Evolutionary conservation across 2,797 vertebrate species (phyloP).

Genomic region (Centropyge bicolor): DNA sequence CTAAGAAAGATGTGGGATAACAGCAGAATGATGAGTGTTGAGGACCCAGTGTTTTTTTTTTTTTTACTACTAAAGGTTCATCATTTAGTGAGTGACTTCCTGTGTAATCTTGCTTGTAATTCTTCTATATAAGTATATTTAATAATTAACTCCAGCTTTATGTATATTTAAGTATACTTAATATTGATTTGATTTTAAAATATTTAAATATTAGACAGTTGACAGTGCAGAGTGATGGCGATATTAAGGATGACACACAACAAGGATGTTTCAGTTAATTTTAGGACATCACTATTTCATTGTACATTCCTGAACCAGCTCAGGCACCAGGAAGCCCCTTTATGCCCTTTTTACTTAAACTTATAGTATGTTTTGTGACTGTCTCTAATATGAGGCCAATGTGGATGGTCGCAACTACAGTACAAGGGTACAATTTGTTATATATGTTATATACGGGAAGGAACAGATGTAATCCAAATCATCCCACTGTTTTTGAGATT

Average conservation of each 20-base stretch:
- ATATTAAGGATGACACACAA: not conserved
- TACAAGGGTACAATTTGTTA: no score
- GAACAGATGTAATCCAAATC: not conserved
- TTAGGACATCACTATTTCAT: not conserved
- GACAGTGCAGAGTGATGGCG: not conserved
- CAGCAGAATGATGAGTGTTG: not conserved
- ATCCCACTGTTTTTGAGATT: not conserved
- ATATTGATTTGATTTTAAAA: slow-evolving; percentile 59
- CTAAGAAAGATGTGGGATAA: slow-evolving; percentile 16
- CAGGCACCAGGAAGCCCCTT: not conserved
- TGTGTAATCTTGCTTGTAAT: slow-evolving; percentile 9
- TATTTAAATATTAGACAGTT: slow-evolving; percentile 26
- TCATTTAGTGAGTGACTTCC: slow-evolving; percentile 16
- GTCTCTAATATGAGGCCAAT: not conserved
- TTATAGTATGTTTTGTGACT: not conserved
- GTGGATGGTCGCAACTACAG: no score
- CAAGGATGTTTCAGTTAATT: slow-evolving; percentile 6
- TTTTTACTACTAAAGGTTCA: not conserved
- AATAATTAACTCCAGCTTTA: slow-evolving; percentile 20
- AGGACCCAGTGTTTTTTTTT: not conserved
- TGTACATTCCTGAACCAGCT: not conserved
- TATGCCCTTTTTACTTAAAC: not conserved
- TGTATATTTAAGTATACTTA: slow-evolving; percentile 11
- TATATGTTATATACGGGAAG: not conserved
- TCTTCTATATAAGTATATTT: slow-evolving; percentile 22